phyloP scores from a whole-genome alignment of 2,888 invertebrate species.

The Stegophylla sp. region DNA sequence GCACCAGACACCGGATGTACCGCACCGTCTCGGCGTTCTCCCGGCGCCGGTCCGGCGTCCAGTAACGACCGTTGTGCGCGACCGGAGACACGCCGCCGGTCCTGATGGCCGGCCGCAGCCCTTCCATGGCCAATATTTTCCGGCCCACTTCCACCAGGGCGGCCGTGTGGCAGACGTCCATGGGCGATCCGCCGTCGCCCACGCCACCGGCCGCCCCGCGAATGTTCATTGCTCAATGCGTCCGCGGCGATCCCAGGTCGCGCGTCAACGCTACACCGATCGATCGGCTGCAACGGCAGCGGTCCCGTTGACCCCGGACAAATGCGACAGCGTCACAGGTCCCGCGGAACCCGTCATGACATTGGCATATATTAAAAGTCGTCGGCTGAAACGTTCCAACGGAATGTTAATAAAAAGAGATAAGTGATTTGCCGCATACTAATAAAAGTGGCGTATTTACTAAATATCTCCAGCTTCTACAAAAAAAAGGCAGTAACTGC shows the following conservation, averaged over 20 bases:
- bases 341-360: too few species aligned
- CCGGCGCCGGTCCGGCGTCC: slow-evolving; percentile 53
- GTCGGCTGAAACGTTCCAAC: too few species aligned
- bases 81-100: slow-evolving; percentile 44
- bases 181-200: background rate
- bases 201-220: slow-evolving; percentile 36
- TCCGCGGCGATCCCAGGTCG: background rate
- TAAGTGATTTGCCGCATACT: too few species aligned
- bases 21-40: slow-evolving; percentile 56
- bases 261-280: too few species aligned
- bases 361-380: too few species aligned
- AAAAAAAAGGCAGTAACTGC: too few species aligned
- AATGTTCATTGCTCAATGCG: slow-evolving; percentile 23
- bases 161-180: background rate
- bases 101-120: slow-evolving; percentile 24
- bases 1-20: slow-evolving; percentile 44
- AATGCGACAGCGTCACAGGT: background rate
- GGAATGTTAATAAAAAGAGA: too few species aligned
- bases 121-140: slow-evolving; percentile 37
- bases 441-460: too few species aligned
- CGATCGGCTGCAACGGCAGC: background rate
- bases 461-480: too few species aligned
- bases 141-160: slow-evolving; percentile 31
- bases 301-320: background rate
- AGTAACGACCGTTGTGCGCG: slow-evolving; percentile 46